phyloP scores from a whole-genome alignment of 2,888 invertebrate genomes.

The Mactromeris polynyma region DNA sequence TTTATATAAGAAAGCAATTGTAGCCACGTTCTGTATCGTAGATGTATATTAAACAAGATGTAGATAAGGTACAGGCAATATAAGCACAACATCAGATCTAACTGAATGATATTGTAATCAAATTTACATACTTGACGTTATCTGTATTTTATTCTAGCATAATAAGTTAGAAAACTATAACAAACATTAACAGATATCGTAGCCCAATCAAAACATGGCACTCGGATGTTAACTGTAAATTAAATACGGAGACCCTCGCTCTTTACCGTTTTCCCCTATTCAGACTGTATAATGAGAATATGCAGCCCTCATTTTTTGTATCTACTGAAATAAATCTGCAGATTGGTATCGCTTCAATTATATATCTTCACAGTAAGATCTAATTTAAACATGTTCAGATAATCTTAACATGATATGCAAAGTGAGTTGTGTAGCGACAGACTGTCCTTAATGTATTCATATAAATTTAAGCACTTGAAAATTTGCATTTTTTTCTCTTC shows the following conservation, averaged over 20 bases:
- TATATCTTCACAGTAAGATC: constrained; percentile 3
- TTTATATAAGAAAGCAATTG: background rate
- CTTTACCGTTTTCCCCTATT: background rate
- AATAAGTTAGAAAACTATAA: background rate
- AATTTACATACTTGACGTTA: constrained; percentile 11
- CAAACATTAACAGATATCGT: background rate
- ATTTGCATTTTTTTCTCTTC: background rate
- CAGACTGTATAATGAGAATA: background rate
- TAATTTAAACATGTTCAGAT: constrained; percentile 31
- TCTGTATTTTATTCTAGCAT: background rate
- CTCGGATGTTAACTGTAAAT: constrained; percentile 15
- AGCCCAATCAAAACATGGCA: background rate
- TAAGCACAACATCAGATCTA: background rate
- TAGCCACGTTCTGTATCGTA: background rate
- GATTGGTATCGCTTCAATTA: constrained; percentile 25
- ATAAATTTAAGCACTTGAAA: too few species aligned
- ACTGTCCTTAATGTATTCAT: background rate
- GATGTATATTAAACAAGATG: background rate
- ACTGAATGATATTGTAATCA: background rate
- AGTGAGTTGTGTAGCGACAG: background rate
- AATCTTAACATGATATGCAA: constrained; percentile 28
- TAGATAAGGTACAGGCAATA: background rate
- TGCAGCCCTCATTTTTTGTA: background rate
- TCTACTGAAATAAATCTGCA: background rate
- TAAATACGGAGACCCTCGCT: background rate